Base-by-base conservation (phyloP, 2,113 vertebrate genomes). In the Sinocyclocheilus grahami region DNA sequence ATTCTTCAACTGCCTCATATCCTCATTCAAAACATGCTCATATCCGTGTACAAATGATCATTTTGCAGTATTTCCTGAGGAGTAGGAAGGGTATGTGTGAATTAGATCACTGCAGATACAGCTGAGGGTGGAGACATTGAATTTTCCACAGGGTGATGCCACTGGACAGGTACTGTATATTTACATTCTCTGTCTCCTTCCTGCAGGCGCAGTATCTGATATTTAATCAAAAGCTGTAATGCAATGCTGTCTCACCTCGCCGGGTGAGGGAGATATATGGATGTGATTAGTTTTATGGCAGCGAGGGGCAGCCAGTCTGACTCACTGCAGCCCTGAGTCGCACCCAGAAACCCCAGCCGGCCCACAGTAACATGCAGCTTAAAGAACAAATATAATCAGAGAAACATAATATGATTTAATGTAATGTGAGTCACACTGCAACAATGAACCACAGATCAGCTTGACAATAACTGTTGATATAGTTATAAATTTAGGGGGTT, bases 211-310 rank as follows among this genome's bases (percentile, higher is more conserved):
- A 80, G 48, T 37, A 69, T 75, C 7, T 83, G 74, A 74, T 86
- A 86, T 74, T 79, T 58, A 86, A 72, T 88, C 82, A 78, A 72
- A 37, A 10, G 81, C 76, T 88, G 83, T 87, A 84, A 86, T 77
- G 62, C 48, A 88, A 87, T 77, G 81, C 78, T 86, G 75, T 81
- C 60, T 22, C 22, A 75, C 82, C 24, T 12, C 24, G n/a, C n/a
- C 8, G 51, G 42, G 13, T 20, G n/a, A 53, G 30, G 51, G 58
- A 76, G 76, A 80, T 86, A 79, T 78, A 87, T 83, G 18, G 69
- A 51, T 67, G 63, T 79, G 65, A 87, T 86, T 79, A 53, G 62
- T 77, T 82, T 62, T 33, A 76, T 42, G 76, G 69, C 46, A 83
- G 62, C 85, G 18, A 71, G 71, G 55, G 48, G 58, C 65, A 72